These are phyloP conservation scores for Microtus ochrogaster DNA, from an alignment of 2,113 vertebrate genomes.

Conservation along the genomic window DNA sequence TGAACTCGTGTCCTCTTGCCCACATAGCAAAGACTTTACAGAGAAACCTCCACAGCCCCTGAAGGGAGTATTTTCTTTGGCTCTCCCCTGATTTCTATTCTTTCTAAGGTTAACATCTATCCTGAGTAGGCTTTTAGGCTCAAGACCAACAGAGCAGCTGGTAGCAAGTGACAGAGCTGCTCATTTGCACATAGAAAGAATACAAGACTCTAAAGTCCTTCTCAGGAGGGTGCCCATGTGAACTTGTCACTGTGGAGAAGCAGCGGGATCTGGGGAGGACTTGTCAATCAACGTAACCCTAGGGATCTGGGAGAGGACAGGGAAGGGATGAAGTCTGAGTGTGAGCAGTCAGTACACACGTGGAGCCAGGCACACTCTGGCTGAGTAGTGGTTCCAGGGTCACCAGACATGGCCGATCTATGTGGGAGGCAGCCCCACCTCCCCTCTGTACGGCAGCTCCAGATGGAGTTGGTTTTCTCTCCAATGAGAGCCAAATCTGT, in stretches of 20 bases:
- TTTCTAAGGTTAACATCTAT: background rate
- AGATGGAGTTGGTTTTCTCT: slow-evolving; percentile 12
- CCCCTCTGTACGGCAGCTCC: background rate
- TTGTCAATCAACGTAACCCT: background rate
- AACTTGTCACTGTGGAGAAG: background rate
- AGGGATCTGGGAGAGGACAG: background rate
- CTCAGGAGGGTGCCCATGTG: background rate
- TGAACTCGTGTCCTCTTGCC: background rate
- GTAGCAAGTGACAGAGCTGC: background rate
- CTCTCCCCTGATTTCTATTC: background rate
- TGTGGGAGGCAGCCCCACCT: background rate
- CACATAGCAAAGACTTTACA: background rate
- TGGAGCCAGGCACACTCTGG: background rate
- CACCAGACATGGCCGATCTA: background rate
- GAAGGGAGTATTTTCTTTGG: background rate
- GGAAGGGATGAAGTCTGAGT: background rate
- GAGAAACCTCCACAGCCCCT: background rate
- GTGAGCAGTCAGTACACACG: accelerated
- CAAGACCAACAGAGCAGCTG: background rate
- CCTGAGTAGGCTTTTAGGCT: background rate
- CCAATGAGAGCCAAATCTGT: slow-evolving; percentile 47
- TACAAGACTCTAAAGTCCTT: background rate
- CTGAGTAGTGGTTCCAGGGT: background rate
- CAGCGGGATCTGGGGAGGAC: background rate
- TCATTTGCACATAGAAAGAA: background rate